Percentiles rank a stretch among this genome's conserved stretches.
These are phyloP conservation scores for Diadegma fenestrale DNA, from an alignment of 2,888 invertebrate genomes.

Conservation along the genomic window DNA sequence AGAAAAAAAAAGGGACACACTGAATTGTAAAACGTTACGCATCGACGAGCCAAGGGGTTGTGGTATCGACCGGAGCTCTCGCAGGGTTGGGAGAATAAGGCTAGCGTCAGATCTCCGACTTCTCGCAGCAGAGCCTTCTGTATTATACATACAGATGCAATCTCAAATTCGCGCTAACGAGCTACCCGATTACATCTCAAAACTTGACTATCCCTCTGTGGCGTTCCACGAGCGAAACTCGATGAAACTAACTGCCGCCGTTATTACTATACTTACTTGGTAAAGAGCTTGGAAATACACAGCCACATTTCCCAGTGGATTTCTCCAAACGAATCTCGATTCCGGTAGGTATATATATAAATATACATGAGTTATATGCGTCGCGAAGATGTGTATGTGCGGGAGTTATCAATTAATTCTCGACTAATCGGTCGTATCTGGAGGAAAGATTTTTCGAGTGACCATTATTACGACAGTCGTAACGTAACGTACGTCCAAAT, in stretches of 20 bases:
- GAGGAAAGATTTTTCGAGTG: slow-evolving; percentile 38
- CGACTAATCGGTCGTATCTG: slow-evolving; percentile 52
- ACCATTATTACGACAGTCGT: slow-evolving; percentile 9
- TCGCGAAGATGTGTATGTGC: not conserved
- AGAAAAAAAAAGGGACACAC: slow-evolving; percentile 17
- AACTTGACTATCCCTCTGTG: slow-evolving; percentile 64
- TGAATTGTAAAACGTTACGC: not conserved
- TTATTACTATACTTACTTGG: slow-evolving; percentile 56
- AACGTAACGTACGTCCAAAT: slow-evolving; percentile 9
- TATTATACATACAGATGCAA: slow-evolving; percentile 65
- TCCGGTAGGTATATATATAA: not conserved
- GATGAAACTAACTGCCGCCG: slow-evolving; percentile 60
- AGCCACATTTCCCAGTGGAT: slow-evolving; percentile 52
- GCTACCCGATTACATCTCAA: slow-evolving; percentile 73
- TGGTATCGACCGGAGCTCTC: slow-evolving; percentile 60
- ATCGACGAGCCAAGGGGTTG: slow-evolving; percentile 23
- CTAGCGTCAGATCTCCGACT: slow-evolving; percentile 68
- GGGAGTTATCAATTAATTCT: slow-evolving; percentile 62
- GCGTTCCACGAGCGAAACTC: slow-evolving; percentile 52
- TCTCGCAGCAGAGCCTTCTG: slow-evolving; percentile 26
- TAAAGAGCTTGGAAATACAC: slow-evolving; percentile 25
- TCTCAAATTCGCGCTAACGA: slow-evolving; percentile 74
- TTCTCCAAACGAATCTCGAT: slow-evolving; percentile 16
- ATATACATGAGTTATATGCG: not conserved
- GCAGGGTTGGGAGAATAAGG: slow-evolving; percentile 58